phyloP scores from a whole-genome alignment of 2,113 vertebrate species.

The Sebastes schlegelii region DNA sequence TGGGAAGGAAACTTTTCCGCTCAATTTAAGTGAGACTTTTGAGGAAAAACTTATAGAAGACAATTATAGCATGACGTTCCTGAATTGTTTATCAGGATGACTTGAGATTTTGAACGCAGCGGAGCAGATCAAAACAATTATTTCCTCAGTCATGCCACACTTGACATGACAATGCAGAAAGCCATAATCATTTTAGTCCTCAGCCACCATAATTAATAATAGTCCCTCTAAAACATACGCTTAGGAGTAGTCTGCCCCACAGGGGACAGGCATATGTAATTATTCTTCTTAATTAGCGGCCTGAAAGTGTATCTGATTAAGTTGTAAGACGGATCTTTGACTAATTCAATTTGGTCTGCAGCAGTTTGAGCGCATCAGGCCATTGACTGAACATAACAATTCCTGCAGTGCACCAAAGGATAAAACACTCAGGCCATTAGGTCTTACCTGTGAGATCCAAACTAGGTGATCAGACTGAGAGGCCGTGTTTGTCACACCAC shows the following conservation, averaged over 20 bases:
- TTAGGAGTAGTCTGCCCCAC: conserved; percentile 65
- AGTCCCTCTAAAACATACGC: conserved; percentile 66
- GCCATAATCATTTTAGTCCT: conserved; percentile 67
- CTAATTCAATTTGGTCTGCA: conserved; percentile 80
- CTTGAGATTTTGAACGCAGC: conserved; percentile 62
- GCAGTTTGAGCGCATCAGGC: conserved; percentile 61
- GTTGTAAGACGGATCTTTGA: conserved; percentile 76
- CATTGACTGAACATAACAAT: conserved; percentile 60
- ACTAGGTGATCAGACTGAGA: conserved; percentile 18
- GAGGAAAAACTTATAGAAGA: conserved; percentile 51
- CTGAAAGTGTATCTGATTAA: conserved; percentile 83
- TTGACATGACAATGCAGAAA: conserved; percentile 75
- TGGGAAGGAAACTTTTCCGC: conserved; percentile 45
- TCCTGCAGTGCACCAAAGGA: conserved; percentile 44
- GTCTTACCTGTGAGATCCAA: conserved; percentile 38
- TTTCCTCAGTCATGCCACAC: conserved; percentile 76
- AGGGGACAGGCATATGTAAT: conserved; percentile 79
- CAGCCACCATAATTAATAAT: conserved; percentile 76
- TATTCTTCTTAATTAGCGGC: conserved; percentile 84
- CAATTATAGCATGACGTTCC: conserved; percentile 54
- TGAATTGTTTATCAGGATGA: conserved; percentile 62
- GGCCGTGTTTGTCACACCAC: conserved; percentile 11
- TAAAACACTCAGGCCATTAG: conserved; percentile 26
- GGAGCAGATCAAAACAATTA: conserved; percentile 79
- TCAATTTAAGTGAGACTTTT: conserved; percentile 50